Conservation (phyloP, 2,113 vertebrate species). For the Equus przewalskii region DNA sequence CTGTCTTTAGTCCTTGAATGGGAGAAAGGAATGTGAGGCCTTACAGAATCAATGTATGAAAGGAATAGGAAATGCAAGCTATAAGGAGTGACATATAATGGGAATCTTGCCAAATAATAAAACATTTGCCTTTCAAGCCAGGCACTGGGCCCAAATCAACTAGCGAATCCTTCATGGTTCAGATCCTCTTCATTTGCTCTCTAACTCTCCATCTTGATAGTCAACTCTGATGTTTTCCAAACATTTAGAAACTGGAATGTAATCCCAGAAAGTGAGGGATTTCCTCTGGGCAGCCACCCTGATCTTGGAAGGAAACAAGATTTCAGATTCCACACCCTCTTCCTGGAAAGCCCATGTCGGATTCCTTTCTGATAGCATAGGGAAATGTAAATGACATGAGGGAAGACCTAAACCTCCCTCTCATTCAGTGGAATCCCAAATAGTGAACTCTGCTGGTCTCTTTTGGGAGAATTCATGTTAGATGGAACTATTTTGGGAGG, state of each 20-base stretch:
- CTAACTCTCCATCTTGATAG: constrained; percentile 65
- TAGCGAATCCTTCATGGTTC: constrained; percentile 74
- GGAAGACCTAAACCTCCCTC: neutral
- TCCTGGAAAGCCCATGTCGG: constrained; percentile 59
- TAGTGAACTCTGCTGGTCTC: neutral
- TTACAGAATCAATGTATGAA: constrained; percentile 61
- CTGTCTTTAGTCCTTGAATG: constrained; percentile 53
- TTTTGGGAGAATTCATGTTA: neutral
- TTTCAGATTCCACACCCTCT: constrained; percentile 56
- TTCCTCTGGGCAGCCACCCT: constrained; percentile 65
- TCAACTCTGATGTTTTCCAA: constrained; percentile 75
- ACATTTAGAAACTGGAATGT: constrained; percentile 67
- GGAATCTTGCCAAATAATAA: constrained; percentile 79
- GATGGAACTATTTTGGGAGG: neutral
- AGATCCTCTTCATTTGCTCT: constrained; percentile 69
- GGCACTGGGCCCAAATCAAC: constrained; percentile 71
- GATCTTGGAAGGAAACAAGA: constrained; percentile 47
- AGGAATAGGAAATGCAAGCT: constrained; percentile 67
- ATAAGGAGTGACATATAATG: constrained; percentile 68
- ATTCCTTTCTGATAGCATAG: constrained; percentile 47
- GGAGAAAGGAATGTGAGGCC: constrained; percentile 59
- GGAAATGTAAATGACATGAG: neutral
- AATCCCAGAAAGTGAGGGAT: constrained; percentile 66
- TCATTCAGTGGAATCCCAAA: neutral
- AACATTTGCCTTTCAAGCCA: constrained; percentile 72